phyloP scores from a whole-genome alignment of 2,797 vertebrate genomes.

The Ispidina picta region DNA sequence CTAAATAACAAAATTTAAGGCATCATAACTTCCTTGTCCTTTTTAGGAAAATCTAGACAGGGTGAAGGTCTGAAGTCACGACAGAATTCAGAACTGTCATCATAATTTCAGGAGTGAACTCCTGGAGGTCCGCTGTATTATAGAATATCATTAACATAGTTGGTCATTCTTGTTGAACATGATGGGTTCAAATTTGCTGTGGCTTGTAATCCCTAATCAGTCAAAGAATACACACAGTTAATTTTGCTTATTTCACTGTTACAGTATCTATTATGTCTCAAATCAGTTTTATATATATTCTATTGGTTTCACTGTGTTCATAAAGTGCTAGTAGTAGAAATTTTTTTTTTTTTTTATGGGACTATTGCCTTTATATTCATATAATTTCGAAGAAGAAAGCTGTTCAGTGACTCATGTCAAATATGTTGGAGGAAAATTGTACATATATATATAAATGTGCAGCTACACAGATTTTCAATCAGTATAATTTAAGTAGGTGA shows the following conservation, averaged over 20 bases:
- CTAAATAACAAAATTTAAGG: neutral
- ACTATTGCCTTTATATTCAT: neutral
- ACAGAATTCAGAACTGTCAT: neutral
- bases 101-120: neutral
- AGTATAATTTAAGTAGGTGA: neutral
- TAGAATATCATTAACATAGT: slow-evolving; percentile 3
- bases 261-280: slow-evolving; percentile 18
- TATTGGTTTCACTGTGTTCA: slow-evolving; percentile 17
- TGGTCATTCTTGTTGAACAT: slow-evolving; percentile 49
- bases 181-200: slow-evolving; percentile 32
- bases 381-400: slow-evolving; percentile 1
- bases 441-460: neutral
- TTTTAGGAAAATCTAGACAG: neutral
- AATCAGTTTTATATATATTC: neutral
- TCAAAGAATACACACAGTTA: slow-evolving; percentile 31
- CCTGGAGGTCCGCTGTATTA: neutral
- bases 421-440: neutral
- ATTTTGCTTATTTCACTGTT: slow-evolving; percentile 29
- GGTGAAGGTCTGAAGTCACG: neutral
- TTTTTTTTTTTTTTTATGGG: neutral
- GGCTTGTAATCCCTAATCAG: slow-evolving; percentile 6
- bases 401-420: neutral
- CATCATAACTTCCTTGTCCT: slow-evolving; percentile 4
- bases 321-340: slow-evolving; percentile 50
- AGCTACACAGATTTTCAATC: neutral